phyloP scores from a whole-genome alignment of 2,888 invertebrate genomes.

The Cyclophora albipunctata region DNA sequence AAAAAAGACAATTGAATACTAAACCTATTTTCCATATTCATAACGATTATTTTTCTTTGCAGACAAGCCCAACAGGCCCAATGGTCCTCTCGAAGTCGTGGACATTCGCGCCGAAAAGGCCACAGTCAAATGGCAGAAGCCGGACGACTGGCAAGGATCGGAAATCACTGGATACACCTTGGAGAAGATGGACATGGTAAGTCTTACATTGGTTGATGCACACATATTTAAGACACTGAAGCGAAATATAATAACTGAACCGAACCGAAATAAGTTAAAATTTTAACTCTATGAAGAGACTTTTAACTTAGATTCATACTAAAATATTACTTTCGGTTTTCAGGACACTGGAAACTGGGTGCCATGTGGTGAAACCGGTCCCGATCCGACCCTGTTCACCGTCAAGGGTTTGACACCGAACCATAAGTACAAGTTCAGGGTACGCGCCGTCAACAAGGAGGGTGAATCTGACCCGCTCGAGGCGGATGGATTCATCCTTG shows the following conservation, averaged over 20 bases:
- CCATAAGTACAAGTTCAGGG: conserved; percentile 98
- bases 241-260: too few relatives aligned
- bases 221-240: too few relatives aligned
- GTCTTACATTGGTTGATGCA: conserved; percentile 4
- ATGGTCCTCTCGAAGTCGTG: conserved; percentile 88
- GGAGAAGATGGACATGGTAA: conserved; percentile 94
- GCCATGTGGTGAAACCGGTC: conserved; percentile 93
- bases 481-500: conserved; percentile 89
- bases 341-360: conserved; percentile 95
- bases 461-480: conserved; percentile 97
- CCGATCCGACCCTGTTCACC: conserved; percentile 86
- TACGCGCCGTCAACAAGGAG: conserved; percentile 97
- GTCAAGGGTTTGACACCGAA: conserved; percentile 94
- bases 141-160: conserved; percentile 90
- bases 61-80: conserved; percentile 89
- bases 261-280: too few relatives aligned
- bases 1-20: too few relatives aligned
- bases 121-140: conserved; percentile 93
- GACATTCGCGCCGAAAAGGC: conserved; percentile 94
- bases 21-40: too few relatives aligned
- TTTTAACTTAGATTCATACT: too few relatives aligned
- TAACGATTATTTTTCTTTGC: conserved; percentile 11
- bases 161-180: conserved; percentile 93
- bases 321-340: neutral
- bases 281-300: too few relatives aligned